phyloP scores from a whole-genome alignment of 92 coral and sea anemone species.

The Montipora capitata region DNA sequence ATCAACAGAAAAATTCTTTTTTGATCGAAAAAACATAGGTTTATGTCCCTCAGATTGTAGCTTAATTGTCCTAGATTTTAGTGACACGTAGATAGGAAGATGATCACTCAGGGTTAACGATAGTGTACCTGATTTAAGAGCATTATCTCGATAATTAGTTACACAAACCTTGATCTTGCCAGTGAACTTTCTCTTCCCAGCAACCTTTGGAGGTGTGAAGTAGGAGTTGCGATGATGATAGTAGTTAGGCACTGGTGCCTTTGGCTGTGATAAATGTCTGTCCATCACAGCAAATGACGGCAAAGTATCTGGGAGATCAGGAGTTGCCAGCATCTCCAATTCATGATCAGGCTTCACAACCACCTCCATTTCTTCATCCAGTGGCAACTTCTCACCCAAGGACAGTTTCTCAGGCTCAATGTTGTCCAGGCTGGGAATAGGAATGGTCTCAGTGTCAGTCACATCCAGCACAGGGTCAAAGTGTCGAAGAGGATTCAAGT shows the following conservation, averaged over 20 bases:
- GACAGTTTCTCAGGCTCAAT: constrained; percentile 76
- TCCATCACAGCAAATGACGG: constrained; percentile 68
- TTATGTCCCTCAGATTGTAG: constrained; percentile 19
- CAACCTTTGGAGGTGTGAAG: constrained; percentile 83
- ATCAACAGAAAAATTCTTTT: constrained; percentile 25
- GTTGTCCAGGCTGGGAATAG: constrained; percentile 64
- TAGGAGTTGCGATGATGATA: constrained; percentile 47
- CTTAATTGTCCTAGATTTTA: constrained; percentile 12
- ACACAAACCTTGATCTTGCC: constrained; percentile 85
- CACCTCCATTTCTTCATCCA: constrained; percentile 97
- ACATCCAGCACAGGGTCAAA: constrained; percentile 74
- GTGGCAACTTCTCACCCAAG: constrained; percentile 81
- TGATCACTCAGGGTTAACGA: background rate
- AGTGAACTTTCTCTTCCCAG: constrained; percentile 92
- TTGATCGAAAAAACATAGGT: constrained; percentile 15
- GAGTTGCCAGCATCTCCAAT: constrained; percentile 77
- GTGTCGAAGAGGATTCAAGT: constrained; percentile 64
- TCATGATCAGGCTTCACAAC: constrained; percentile 90
- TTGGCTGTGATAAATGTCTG: constrained; percentile 51
- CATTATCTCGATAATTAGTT: background rate
- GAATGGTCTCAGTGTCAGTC: constrained; percentile 76
- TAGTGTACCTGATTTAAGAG: background rate
- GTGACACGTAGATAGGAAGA: constrained; percentile 5
- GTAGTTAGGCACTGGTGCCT: constrained; percentile 48
- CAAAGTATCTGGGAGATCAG: constrained; percentile 78